Base-by-base conservation (phyloP, 2,797 vertebrate species). In the Pipistrellus pipistrellus region DNA sequence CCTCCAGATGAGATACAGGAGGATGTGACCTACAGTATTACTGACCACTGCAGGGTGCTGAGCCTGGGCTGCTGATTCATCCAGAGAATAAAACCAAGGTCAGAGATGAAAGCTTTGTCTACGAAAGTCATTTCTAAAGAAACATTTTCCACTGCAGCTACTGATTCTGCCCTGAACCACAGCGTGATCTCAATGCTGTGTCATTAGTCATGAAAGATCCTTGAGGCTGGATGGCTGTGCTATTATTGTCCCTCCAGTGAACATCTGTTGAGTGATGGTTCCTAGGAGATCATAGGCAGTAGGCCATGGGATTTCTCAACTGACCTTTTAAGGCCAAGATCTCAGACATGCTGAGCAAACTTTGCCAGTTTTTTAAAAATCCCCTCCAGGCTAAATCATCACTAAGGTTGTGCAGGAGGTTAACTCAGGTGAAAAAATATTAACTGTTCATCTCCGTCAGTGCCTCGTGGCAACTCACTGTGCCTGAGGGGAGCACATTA, bases 381-480 rank as follows among this genome's bases (percentile, higher is more conserved):
- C 35, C 32, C 21, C 66, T 25, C 20, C 20, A 23, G 30, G 38
- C 17, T 8, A 18, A 44, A 23, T 30, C 27, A 25, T 41, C 62
- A 44, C 15, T 59, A 30, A 71, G 23, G 55, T 32, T n/a, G 32
- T n/a, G 14, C 21, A 57, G 20, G 69, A 32, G 27, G 32, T 77
- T 41, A 71, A 72, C 32, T 27, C 23, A 27, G 13, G 30, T 64
- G 30, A 48, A 64, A 32, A 51, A 72, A 44, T 51, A 51, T 18
- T 20, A 38, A 53, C 72, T 9, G 20, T 41, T 59, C 32, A 13
- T 1, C 21, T 14, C 8, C 21, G 30, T 44, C 30, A 57, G 25
- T 21, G 62, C 72, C 62, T 6, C 3, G 2, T 9, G 13, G 17
- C 1, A 4, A 17, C 25, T n/a, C 41, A 4, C 44, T 0, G 9